These are phyloP conservation scores for Amblyopsis rosae DNA, from an alignment of 2,113 vertebrate species.

Conservation along the genomic window DNA sequence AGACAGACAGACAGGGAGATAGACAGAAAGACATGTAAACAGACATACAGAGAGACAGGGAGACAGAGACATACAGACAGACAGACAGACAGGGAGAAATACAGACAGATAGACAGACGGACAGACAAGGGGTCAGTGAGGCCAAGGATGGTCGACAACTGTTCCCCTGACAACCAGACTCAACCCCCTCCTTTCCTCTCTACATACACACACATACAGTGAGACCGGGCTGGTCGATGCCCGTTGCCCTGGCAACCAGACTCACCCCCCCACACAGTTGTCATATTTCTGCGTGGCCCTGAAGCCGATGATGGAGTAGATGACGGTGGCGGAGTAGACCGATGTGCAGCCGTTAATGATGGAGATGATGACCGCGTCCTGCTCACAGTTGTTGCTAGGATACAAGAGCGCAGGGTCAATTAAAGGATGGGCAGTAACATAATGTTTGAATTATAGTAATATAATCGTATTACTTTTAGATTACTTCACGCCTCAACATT, in stretches of 20 bases:
- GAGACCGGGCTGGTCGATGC: too few relatives aligned
- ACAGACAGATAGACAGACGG: too few relatives aligned
- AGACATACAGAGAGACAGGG: too few relatives aligned
- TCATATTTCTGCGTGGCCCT: constrained; percentile 88
- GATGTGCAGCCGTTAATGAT: constrained; percentile 94
- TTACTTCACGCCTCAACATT: too few relatives aligned
- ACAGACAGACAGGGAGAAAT: too few relatives aligned
- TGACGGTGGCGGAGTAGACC: constrained; percentile 88
- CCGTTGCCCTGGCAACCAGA: background rate
- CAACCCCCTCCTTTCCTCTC: constrained; percentile 18
- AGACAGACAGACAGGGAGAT: too few relatives aligned
- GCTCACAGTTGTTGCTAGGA: constrained; percentile 92
- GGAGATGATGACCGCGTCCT: constrained; percentile 88
- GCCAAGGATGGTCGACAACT: too few relatives aligned
- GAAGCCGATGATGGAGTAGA: constrained; percentile 97
- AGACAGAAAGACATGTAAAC: too few relatives aligned
- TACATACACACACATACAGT: background rate
- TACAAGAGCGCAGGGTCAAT: background rate
- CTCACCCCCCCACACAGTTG: constrained; percentile 73
- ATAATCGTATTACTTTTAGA: too few relatives aligned
- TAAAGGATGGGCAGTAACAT: background rate
- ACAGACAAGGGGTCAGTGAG: too few relatives aligned
- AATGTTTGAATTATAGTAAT: too few relatives aligned
- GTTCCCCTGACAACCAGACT: constrained; percentile 19
- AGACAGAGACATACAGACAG: too few relatives aligned